These are phyloP conservation scores for Nipponacmea schrenckii DNA, from an alignment of 2,888 invertebrate species.

Conservation along the genomic window DNA sequence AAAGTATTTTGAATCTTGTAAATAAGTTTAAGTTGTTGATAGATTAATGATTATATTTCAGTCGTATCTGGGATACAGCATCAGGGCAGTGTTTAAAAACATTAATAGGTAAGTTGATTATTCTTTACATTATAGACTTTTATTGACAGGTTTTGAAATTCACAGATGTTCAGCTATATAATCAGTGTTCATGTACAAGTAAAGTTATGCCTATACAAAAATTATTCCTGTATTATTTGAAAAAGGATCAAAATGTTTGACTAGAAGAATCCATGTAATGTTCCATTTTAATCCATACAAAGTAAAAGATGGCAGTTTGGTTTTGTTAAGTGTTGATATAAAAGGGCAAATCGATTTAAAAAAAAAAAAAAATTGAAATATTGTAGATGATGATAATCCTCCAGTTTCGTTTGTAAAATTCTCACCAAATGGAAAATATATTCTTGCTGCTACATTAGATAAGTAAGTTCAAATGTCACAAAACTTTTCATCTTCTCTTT, in stretches of 20 bases:
- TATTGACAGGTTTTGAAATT: background rate
- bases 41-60: slow-evolving; percentile 59
- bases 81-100: slow-evolving; percentile 99
- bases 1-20: no score
- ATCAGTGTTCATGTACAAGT: background rate
- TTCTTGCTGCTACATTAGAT: slow-evolving; percentile 96
- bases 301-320: no score
- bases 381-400: slow-evolving; percentile 94
- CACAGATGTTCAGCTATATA: background rate
- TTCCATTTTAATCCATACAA: no score
- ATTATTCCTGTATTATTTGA: slow-evolving; percentile 2
- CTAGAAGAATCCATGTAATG: no score
- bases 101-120: slow-evolving; percentile 75
- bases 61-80: slow-evolving; percentile 99
- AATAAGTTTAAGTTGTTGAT: background rate
- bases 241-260: no score
- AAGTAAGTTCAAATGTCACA: slow-evolving; percentile 74
- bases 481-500: no score
- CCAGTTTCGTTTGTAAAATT: slow-evolving; percentile 99
- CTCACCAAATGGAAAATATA: slow-evolving; percentile 99
- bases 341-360: no score
- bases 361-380: no score
- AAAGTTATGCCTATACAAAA: background rate
- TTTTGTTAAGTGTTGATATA: no score
- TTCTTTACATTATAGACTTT: background rate